phyloP scores from a whole-genome alignment of 2,113 vertebrate genomes.

The Falcunculus frontatus region DNA sequence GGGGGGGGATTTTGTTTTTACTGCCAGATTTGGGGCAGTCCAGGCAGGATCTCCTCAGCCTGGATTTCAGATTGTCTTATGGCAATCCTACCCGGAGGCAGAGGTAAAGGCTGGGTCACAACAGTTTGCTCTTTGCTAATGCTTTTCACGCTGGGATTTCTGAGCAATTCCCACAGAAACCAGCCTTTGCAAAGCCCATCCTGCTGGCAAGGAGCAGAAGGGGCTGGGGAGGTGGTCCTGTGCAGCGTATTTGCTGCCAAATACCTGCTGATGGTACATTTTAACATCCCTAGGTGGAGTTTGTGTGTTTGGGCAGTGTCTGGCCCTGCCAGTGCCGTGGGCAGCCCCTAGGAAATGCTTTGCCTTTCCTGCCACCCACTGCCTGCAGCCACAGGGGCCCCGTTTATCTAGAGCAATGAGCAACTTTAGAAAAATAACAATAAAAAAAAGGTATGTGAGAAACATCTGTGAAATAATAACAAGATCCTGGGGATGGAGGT shows the following conservation, averaged over 20 bases:
- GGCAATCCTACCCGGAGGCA: not conserved
- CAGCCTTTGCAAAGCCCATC: not conserved
- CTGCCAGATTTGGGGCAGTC: not conserved
- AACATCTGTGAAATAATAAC: constrained; percentile 11
- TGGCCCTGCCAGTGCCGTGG: not conserved
- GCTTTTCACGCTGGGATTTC: not conserved
- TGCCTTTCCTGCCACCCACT: not conserved
- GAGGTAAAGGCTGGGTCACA: not conserved
- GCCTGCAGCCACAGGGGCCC: not conserved
- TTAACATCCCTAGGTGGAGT: not conserved
- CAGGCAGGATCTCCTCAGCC: not conserved
- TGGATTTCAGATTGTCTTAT: not conserved
- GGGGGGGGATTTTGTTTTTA: not conserved
- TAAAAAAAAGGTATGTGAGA: not conserved
- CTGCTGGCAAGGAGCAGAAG: not conserved
- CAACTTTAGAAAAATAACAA: constrained; percentile 5
- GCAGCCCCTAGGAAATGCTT: not conserved
- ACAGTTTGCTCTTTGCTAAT: not conserved
- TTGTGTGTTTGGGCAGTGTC: not conserved
- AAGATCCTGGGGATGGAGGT: not conserved
- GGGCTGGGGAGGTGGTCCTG: not conserved
- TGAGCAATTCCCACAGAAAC: not conserved
- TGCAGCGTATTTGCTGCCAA: not conserved
- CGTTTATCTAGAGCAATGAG: not conserved
- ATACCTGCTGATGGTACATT: not conserved